Evolutionary conservation across 2,888 invertebrate species (phyloP), one percentile per base, ranked within the genome.

Genomic region (Phengaris arion): DNA sequence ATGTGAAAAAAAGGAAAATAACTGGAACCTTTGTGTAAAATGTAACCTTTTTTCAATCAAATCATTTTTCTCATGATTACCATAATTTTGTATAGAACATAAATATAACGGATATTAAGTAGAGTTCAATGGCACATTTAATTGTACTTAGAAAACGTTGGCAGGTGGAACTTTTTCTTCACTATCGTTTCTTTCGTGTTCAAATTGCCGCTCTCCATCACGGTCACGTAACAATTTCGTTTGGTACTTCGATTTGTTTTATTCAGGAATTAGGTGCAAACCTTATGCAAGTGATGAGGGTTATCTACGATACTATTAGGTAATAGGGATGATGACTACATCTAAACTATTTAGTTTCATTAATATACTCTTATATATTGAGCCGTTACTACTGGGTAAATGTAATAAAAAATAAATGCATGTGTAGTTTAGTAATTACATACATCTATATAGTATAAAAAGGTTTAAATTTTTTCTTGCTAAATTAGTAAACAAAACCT

Each of bases 181-280:
- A 54, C 72, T 80, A 80, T 83, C 80, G 81, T 81, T 86, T 85
- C 84, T 87, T 84, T 85, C 81, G 86, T 85, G 87, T 88, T 86
- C 89, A 89, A 89, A 87, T 89, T 90, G 87, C 86, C 82, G 82
- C 86, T 85, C 89, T 87, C 87, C 87, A 88, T 90, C 87, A 81
- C 80, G 84, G 79, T 89, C 87, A 90, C 88, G 89, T 90, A 92
- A 91, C 85, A 80, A 48, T 68, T 59, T 46, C 75, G 77, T 82
- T 81, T 81, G 83, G 81, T 80, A 81, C 48, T 51, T 73, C 76
- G 69, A 48, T 69, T 35, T 75, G 51, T 57, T 74, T 68, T 54
- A 35, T 46, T 73, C 73, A 68, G 48, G 64, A 76, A 76, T 74
- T 74, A 72, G 72, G 35, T 72, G 72, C 72, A 12, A 51, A 15